phyloP scores from a whole-genome alignment of 2,797 vertebrate genomes.

The Anabas testudineus region DNA sequence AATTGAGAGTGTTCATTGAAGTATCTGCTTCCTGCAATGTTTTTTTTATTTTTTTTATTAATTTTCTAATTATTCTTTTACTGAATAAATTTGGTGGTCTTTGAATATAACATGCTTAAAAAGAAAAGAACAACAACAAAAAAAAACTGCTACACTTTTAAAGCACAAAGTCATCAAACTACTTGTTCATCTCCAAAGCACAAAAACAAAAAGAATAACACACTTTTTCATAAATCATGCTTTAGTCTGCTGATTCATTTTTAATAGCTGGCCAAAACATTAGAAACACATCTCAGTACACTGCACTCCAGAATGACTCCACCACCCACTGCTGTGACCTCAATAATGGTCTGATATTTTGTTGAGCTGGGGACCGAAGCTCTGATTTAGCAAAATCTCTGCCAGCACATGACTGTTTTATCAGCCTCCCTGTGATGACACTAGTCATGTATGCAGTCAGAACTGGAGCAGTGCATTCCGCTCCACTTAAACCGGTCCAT shows the following conservation, averaged over 20 bases:
- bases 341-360: too few species aligned
- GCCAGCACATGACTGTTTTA: conserved; percentile 52
- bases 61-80: neutral
- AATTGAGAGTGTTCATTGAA: conserved; percentile 4
- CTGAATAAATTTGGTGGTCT: neutral
- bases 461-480: conserved; percentile 79
- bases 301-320: too few species aligned
- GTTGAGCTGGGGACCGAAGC: neutral
- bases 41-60: neutral
- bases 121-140: neutral
- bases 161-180: neutral
- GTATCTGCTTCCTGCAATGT: neutral
- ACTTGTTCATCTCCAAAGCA: too few species aligned
- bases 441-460: conserved; percentile 41
- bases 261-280: too few species aligned
- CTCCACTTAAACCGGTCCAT: conserved; percentile 78
- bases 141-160: neutral
- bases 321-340: too few species aligned
- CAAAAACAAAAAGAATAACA: too few species aligned
- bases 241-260: too few species aligned
- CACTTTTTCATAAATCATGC: too few species aligned
- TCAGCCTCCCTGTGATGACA: conserved; percentile 53
- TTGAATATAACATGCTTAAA: neutral
- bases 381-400: conserved; percentile 45
- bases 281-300: too few species aligned